phyloP scores from a whole-genome alignment of 2,888 invertebrate genomes.

The Acrobasis repandana region DNA sequence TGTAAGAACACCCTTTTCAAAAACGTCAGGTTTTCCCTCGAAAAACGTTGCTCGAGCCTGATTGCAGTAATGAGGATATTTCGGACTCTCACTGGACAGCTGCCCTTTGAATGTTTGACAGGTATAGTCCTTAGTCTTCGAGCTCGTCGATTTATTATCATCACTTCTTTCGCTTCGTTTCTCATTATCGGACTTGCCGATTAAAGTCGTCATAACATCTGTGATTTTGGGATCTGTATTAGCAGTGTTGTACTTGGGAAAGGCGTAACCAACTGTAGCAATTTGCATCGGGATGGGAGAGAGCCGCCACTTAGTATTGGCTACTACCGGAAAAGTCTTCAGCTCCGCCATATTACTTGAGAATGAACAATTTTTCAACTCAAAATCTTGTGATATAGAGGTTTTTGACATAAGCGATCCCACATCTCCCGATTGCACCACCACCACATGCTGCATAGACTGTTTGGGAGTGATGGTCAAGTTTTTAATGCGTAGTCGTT shows the following conservation, averaged over 20 bases:
- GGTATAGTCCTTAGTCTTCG: constrained; percentile 6
- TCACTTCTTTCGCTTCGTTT: not conserved
- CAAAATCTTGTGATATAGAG: constrained; percentile 43
- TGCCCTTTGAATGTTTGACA: constrained; percentile 16
- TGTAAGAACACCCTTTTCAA: not conserved
- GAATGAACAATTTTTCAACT: constrained; percentile 35
- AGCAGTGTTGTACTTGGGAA: constrained; percentile 41
- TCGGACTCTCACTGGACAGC: not conserved
- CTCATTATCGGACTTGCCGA: constrained; percentile 22
- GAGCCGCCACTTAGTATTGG: constrained; percentile 51
- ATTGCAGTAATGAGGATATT: not conserved
- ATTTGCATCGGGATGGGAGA: constrained; percentile 58
- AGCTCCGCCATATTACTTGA: constrained; percentile 41
- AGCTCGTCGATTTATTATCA: not conserved
- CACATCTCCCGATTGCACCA: constrained; percentile 62
- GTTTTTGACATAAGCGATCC: constrained; percentile 54
- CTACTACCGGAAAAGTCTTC: constrained; percentile 41
- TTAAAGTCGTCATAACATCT: constrained; percentile 25
- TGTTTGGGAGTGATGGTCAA: constrained; percentile 61
- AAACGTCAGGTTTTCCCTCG: not conserved
- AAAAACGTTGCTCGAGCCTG: not conserved
- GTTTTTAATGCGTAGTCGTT: constrained; percentile 58
- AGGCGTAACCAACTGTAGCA: constrained; percentile 62
- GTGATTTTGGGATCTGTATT: constrained; percentile 19
- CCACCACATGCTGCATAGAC: constrained; percentile 53